A percentile compares a stretch with the other conserved stretches of the same genome.
Evolutionary conservation across 2,113 vertebrate genomes (phyloP).

Genomic region (Etheostoma spectabile): DNA sequence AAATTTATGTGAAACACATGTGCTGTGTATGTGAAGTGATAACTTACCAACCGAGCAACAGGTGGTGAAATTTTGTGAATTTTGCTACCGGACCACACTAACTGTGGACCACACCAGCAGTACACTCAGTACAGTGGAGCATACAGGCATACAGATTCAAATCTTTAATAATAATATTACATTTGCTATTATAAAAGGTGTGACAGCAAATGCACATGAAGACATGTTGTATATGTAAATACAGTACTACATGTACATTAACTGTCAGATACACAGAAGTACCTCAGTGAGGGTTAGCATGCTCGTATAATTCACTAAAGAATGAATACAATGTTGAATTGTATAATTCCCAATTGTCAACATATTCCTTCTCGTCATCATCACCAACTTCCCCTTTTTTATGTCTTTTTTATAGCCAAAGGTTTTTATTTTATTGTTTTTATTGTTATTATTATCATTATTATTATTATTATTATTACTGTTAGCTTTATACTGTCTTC

Average conservation of each 20-base stretch:
- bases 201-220: not conserved
- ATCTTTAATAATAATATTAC: no score
- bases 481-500: no score
- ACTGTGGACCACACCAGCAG: constrained; percentile 12
- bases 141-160: not conserved
- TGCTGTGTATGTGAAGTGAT: constrained; percentile 17
- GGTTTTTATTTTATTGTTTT: no score
- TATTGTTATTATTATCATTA: no score
- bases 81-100: constrained; percentile 16
- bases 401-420: no score
- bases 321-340: not conserved
- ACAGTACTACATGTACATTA: not conserved
- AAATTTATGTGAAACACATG: not conserved
- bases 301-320: not conserved
- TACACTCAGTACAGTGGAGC: not conserved
- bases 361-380: not conserved
- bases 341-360: not conserved
- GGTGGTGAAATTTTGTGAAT: constrained; percentile 39
- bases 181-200: not conserved
- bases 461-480: no score
- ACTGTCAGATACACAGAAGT: not conserved
- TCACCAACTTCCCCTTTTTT: not conserved
- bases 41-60: constrained; percentile 27
- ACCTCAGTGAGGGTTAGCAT: not conserved
- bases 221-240: not conserved